Evolutionary conservation across 1,140 invertebrate species (phyloP).

Genomic region (Anastrepha obliqua): DNA sequence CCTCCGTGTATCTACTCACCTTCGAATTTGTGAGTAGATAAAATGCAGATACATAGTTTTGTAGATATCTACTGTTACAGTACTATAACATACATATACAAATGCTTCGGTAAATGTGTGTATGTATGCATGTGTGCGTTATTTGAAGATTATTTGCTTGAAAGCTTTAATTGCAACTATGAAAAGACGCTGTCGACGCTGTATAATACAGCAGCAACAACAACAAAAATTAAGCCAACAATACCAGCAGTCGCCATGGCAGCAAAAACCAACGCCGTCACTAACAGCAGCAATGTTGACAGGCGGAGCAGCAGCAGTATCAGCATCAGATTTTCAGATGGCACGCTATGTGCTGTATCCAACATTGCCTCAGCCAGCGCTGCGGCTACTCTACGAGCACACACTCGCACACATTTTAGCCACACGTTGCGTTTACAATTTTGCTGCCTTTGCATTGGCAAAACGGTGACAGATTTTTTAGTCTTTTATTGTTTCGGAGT

Average conservation of each 20-base stretch:
- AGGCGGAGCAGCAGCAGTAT: not conserved
- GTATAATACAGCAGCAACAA: not conserved
- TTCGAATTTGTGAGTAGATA: conserved; percentile 10
- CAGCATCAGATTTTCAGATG: conserved; percentile 7
- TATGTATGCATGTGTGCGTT: not conserved
- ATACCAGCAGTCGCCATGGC: not conserved
- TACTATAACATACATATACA: not conserved
- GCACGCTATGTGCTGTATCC: conserved; percentile 5
- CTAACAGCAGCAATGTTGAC: conserved; percentile 3
- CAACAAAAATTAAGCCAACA: not conserved
- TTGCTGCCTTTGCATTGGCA: conserved; percentile 54
- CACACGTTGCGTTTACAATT: conserved; percentile 48
- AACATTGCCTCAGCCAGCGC: not conserved
- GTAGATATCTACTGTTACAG: not conserved
- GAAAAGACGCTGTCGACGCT: conserved; percentile 31
- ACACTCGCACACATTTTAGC: not conserved
- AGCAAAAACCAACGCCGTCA: not conserved
- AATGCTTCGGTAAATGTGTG: not conserved
- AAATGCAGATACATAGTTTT: conserved; percentile 7
- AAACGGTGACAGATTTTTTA: conserved; percentile 57
- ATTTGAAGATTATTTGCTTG: conserved; percentile 35
- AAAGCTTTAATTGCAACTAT: conserved; percentile 45
- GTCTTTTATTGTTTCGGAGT: conserved; percentile 58
- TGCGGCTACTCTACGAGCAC: not conserved
- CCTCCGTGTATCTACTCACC: not conserved